Percentiles rank a stretch among this genome's conserved stretches.
These are phyloP conservation scores for Thunnus maccoyii DNA, from an alignment of 2,113 vertebrate species.

Conservation along the genomic window DNA sequence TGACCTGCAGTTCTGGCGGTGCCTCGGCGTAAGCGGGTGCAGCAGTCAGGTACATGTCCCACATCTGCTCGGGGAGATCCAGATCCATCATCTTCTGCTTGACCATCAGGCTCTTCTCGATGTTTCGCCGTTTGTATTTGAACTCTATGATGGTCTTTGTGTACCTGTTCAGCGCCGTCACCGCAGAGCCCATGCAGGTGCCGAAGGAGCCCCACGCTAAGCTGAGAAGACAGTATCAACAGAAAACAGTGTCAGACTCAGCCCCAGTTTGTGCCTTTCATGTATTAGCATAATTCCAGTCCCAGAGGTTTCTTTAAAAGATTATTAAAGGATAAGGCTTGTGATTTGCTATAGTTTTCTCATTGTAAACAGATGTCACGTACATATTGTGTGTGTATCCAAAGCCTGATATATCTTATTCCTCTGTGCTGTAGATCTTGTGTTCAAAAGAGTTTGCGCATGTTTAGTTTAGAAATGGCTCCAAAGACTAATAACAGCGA, in stretches of 20 bases:
- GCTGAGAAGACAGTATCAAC: conserved; percentile 69
- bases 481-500: too few relatives aligned
- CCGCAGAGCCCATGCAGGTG: conserved; percentile 92
- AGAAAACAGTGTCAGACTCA: neutral
- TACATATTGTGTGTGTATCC: too few relatives aligned
- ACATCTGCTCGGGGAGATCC: conserved; percentile 83
- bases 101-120: conserved; percentile 87
- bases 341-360: too few relatives aligned
- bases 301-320: too few relatives aligned
- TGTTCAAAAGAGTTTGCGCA: too few relatives aligned
- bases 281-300: too few relatives aligned
- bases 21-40: conserved; percentile 73
- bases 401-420: too few relatives aligned
- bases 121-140: conserved; percentile 88
- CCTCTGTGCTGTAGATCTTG: too few relatives aligned
- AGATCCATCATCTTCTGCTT: conserved; percentile 84
- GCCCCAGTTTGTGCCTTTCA: too few relatives aligned
- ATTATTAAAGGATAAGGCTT: too few relatives aligned
- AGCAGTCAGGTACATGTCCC: conserved; percentile 85
- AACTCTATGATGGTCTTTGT: conserved; percentile 91
- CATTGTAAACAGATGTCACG: too few relatives aligned
- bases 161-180: conserved; percentile 89
- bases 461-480: too few relatives aligned
- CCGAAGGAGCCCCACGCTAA: conserved; percentile 92
- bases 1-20: conserved; percentile 69